Percentiles rank a stretch among this genome's conserved stretches.
phyloP scores from a whole-genome alignment of 2,113 vertebrate genomes.

The Microcebus tavaratra region DNA sequence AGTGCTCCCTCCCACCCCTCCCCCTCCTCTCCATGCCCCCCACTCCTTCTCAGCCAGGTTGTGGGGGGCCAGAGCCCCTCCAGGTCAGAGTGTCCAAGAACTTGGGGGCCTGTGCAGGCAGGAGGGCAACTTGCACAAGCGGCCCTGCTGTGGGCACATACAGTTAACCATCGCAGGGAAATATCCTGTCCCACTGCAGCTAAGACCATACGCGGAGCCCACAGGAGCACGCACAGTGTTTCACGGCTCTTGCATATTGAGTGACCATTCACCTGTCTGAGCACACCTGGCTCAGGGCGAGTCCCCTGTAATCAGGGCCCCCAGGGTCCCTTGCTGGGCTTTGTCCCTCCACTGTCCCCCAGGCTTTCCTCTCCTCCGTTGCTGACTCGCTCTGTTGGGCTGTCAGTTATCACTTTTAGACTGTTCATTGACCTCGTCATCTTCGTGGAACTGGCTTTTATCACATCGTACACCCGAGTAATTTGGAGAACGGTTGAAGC shows the following conservation, averaged over 20 bases:
- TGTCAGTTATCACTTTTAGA: accelerated
- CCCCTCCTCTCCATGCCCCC: not conserved
- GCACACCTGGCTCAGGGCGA: not conserved
- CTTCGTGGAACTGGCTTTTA: not conserved
- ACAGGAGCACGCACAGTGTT: not conserved
- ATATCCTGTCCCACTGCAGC: accelerated
- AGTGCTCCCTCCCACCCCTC: not conserved
- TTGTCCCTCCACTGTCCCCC: accelerated
- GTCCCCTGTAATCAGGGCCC: accelerated
- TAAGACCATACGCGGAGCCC: not conserved
- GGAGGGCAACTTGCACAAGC: not conserved
- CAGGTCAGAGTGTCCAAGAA: not conserved
- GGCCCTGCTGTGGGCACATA: not conserved
- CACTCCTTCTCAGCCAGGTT: not conserved
- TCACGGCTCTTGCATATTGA: not conserved
- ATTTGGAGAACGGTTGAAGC: not conserved
- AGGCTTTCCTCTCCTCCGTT: too few species aligned
- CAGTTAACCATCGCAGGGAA: not conserved
- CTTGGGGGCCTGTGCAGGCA: accelerated
- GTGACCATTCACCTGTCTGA: not conserved
- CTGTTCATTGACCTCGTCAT: not conserved
- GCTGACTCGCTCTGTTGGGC: not conserved
- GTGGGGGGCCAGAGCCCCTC: not conserved
- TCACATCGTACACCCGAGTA: accelerated
- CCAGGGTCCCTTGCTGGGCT: not conserved